Conservation (phyloP, 2,797 vertebrate genomes). For the Yasuhikotakia modesta region DNA sequence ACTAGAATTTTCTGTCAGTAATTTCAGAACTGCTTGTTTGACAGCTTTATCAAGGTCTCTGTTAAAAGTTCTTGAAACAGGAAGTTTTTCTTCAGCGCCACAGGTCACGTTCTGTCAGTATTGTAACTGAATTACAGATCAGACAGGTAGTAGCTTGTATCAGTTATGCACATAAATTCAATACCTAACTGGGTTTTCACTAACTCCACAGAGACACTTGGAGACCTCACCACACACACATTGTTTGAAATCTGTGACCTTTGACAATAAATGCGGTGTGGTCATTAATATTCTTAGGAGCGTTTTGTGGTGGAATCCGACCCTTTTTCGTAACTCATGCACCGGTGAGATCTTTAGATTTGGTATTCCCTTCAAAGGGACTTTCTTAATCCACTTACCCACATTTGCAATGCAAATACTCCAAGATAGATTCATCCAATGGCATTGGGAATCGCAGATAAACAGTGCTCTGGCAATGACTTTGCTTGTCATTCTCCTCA, state of each 20-base stretch:
- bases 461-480: slow-evolving; percentile 49
- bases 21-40: neutral
- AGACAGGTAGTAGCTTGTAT: slow-evolving; percentile 24
- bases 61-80: slow-evolving; percentile 18
- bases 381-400: slow-evolving; percentile 68
- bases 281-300: slow-evolving; percentile 70
- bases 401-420: slow-evolving; percentile 75
- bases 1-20: neutral
- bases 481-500: slow-evolving; percentile 53
- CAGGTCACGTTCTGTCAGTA: slow-evolving; percentile 41
- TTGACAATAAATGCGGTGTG: slow-evolving; percentile 60
- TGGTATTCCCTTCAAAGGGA: slow-evolving; percentile 69
- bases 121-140: slow-evolving; percentile 38
- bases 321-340: slow-evolving; percentile 42
- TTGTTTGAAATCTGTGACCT: slow-evolving; percentile 59
- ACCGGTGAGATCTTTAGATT: slow-evolving; percentile 61
- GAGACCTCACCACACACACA: slow-evolving; percentile 24
- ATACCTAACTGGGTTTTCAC: slow-evolving; percentile 26
- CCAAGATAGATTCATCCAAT: slow-evolving; percentile 65
- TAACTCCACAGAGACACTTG: slow-evolving; percentile 31
- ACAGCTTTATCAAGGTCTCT: neutral
- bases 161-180: slow-evolving; percentile 45
- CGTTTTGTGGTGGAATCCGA: slow-evolving; percentile 45
- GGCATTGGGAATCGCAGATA: slow-evolving; percentile 60
- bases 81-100: neutral